Conservation (phyloP, 2,888 invertebrate genomes). For the Pachycephus smyrnensis region DNA sequence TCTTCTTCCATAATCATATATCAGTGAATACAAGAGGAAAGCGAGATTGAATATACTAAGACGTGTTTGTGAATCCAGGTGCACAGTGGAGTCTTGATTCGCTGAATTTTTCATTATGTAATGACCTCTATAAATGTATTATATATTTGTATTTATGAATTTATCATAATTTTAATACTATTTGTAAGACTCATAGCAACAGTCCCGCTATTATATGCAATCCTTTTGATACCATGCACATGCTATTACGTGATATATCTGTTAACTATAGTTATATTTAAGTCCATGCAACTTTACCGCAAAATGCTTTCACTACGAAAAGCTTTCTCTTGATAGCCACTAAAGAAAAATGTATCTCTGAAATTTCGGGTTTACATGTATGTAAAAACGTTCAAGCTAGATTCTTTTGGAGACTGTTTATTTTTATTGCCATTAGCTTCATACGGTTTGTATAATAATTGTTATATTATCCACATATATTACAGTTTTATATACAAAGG, state of each 20-base stretch:
- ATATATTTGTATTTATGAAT: neutral
- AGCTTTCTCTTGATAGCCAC: neutral
- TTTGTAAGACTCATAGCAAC: neutral
- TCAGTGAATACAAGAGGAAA: neutral
- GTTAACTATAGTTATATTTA: neutral
- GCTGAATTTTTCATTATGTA: neutral
- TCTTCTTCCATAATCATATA: neutral
- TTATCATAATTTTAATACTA: neutral
- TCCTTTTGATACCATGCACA: neutral
- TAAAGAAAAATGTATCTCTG: neutral
- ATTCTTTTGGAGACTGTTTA: conserved; percentile 54
- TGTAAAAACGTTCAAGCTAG: conserved; percentile 32
- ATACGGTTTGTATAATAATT: conserved; percentile 55
- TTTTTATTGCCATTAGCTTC: conserved; percentile 62
- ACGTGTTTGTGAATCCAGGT: neutral
- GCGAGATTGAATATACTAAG: neutral
- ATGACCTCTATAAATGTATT: neutral
- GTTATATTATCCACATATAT: conserved; percentile 64
- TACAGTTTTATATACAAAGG: conserved; percentile 64
- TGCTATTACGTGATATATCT: neutral
- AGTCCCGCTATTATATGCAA: neutral
- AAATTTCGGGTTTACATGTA: conserved; percentile 28
- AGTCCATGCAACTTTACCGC: neutral
- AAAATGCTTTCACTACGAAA: neutral
- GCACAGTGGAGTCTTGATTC: neutral